These are phyloP conservation scores for Morus bassanus DNA, from an alignment of 2,797 vertebrate genomes.

Conservation along the genomic window DNA sequence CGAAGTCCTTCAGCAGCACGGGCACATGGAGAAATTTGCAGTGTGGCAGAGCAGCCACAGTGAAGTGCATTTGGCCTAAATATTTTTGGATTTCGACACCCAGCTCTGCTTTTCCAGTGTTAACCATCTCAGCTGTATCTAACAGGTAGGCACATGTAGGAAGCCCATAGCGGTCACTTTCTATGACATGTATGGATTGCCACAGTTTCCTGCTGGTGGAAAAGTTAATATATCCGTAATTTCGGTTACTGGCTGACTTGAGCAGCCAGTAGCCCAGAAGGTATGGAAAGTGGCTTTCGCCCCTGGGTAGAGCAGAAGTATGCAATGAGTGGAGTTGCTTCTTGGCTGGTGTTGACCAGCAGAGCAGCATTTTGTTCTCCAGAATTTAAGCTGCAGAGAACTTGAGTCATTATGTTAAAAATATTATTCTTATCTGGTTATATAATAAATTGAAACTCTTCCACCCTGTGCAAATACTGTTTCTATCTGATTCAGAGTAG, in stretches of 20 bases:
- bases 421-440: background rate
- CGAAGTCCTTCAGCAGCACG: background rate
- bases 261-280: background rate
- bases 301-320: background rate
- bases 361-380: background rate
- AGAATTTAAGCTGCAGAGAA: background rate
- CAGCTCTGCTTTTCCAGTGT: background rate
- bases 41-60: background rate
- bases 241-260: background rate
- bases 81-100: background rate
- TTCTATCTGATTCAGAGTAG: constrained; percentile 9
- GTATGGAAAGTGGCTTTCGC: background rate
- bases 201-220: background rate
- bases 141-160: background rate
- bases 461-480: background rate
- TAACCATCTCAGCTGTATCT: background rate
- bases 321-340: background rate
- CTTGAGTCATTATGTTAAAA: background rate
- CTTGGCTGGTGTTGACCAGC: background rate
- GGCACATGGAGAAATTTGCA: rapidly evolving
- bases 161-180: background rate
- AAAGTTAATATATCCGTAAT: background rate
- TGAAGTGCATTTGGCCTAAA: background rate
- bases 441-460: background rate
- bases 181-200: background rate